Percentiles rank a stretch among this genome's conserved stretches.
Evolutionary conservation across 1,140 invertebrate genomes (phyloP).

Genomic region (Euura lappo): DNA sequence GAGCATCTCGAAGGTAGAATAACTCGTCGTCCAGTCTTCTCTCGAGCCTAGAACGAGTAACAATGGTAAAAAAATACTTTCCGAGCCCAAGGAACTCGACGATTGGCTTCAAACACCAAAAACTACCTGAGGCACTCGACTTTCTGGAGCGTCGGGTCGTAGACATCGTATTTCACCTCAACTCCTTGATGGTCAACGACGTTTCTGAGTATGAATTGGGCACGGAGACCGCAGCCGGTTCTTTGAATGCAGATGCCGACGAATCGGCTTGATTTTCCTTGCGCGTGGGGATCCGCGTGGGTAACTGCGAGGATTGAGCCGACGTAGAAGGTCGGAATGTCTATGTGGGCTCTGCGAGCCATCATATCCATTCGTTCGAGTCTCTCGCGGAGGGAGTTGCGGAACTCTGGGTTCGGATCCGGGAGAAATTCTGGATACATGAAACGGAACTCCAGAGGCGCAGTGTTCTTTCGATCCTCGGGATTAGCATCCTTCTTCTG

Average conservation of each 20-base stretch:
- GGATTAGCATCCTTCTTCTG: background rate
- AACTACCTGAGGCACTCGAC: conserved; percentile 71
- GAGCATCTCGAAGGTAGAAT: conserved; percentile 91
- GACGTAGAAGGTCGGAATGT: conserved; percentile 98
- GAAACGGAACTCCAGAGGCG: conserved; percentile 69
- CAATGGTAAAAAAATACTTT: conserved; percentile 15
- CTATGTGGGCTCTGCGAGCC: conserved; percentile 77
- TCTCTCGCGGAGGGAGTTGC: conserved; percentile 86
- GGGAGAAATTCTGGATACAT: conserved; percentile 96
- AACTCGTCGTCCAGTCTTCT: conserved; percentile 92
- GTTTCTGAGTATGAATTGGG: conserved; percentile 90
- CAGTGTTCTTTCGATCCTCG: conserved; percentile 29
- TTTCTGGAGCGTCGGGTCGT: conserved; percentile 90
- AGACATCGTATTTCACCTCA: conserved; percentile 89
- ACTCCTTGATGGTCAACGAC: conserved; percentile 90
- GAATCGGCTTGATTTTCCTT: conserved; percentile 87
- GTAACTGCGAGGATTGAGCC: conserved; percentile 92
- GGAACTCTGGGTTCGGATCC: conserved; percentile 76
- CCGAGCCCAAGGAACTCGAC: background rate
- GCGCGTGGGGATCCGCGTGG: conserved; percentile 86
- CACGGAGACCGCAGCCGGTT: conserved; percentile 77
- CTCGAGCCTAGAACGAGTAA: conserved; percentile 81
- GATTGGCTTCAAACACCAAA: background rate
- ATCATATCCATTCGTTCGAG: conserved; percentile 94
- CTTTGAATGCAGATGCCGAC: conserved; percentile 96